Base-by-base conservation (phyloP, 2,888 invertebrate species). In the Coelopa pilipes region DNA sequence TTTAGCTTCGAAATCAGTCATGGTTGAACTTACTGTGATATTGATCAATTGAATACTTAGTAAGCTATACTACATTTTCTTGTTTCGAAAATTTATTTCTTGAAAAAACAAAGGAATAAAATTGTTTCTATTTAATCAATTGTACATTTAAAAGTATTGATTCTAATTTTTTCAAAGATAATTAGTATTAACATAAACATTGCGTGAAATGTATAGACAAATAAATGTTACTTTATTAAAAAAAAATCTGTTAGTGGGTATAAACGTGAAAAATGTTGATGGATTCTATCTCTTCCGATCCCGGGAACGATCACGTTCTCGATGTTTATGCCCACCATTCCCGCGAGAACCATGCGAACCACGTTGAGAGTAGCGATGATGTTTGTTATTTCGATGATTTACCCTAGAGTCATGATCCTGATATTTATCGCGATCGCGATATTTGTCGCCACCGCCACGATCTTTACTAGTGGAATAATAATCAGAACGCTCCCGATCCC, bases 231-330 rank as follows among this genome's bases (percentile, higher is more conserved):
- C 34, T 34, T 34, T 34, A 34, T 34, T 34, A 4, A 2, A 34
- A 2, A 34, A 15, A 47, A 65, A 49, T 65, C 10, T 19, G 47
- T 34, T 7, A 34, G 34, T 34, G 34, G 2, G 34, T 34, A 34
- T 34, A 34, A 34, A 34, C 34, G 34, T 34, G 34, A 34, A 49
- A 19, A 49, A 17, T 65, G 49, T 2, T 34, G 2, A 7, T 34
- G 34, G 34, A 21, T 21, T 77, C 80, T 78, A 87, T 65, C 87
- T 85, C 76, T 87, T 87, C 19, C 86, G 82, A 78, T 87, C 86
- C 13, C 86, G 80, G 19, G 85, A 83, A 17, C 87, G 83, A 47
- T 86, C 87, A 24, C 77, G 77, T 3, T 84, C 84, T 17, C 84
- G 82, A 76, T 85, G 84, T 70, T 87, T 87, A 68, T 83, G 84